Evolutionary conservation across 2,113 vertebrate genomes (phyloP).

Genomic region (Oncorhynchus gorbuscha): DNA sequence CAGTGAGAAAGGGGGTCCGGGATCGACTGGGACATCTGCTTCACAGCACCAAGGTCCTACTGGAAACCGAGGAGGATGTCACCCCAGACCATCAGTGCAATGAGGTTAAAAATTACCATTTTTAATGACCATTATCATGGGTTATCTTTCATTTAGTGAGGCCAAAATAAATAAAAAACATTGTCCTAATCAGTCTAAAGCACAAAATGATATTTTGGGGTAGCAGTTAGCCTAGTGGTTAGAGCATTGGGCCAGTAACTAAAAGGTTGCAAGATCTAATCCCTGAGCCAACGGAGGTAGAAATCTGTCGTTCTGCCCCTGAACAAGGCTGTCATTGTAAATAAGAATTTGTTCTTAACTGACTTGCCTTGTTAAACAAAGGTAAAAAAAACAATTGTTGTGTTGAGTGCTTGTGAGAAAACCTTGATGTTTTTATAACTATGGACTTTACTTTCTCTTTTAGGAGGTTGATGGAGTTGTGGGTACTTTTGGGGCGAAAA

Average conservation of each 20-base stretch:
- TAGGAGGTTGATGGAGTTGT: slow-evolving; percentile 66
- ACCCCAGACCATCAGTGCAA: slow-evolving; percentile 61
- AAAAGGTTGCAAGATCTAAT: too few species aligned
- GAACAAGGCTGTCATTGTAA: too few species aligned
- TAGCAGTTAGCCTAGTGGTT: too few species aligned
- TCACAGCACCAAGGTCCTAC: slow-evolving; percentile 60
- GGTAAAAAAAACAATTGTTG: neutral
- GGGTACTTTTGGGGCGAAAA: slow-evolving; percentile 65
- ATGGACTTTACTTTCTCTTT: neutral
- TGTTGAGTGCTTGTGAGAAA: neutral
- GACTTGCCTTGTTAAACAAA: too few species aligned
- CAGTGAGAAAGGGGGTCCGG: slow-evolving; percentile 56
- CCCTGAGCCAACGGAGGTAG: neutral
- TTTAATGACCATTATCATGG: too few species aligned
- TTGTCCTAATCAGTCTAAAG: too few species aligned
- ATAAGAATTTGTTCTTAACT: too few species aligned
- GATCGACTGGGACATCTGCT: slow-evolving; percentile 67
- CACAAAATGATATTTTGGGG: too few species aligned
- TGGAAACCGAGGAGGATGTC: slow-evolving; percentile 50
- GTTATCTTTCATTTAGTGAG: neutral
- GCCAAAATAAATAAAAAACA: neutral
- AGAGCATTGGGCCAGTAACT: neutral
- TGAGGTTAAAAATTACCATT: slow-evolving; percentile 55
- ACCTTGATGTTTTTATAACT: neutral
- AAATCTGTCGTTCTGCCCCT: too few species aligned